phyloP scores from a whole-genome alignment of 2,888 invertebrate genomes.

The Stenurella melanura region DNA sequence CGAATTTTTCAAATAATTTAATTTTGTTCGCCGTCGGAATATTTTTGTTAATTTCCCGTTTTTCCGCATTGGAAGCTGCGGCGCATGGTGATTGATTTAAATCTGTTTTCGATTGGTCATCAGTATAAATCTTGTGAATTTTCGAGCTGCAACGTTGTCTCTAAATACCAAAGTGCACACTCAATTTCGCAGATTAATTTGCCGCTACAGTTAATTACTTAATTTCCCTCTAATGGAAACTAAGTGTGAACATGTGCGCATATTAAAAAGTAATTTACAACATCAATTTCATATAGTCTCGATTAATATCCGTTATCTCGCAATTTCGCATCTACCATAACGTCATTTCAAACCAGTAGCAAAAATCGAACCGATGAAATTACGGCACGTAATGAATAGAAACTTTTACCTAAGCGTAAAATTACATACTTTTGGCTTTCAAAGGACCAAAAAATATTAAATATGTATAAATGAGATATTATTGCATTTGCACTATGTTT shows the following conservation, averaged over 20 bases:
- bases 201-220: slow-evolving; percentile 65
- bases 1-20: slow-evolving; percentile 33
- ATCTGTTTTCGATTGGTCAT: slow-evolving; percentile 48
- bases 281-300: slow-evolving; percentile 67
- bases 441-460: background rate
- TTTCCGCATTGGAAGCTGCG: slow-evolving; percentile 35
- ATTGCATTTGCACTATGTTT: too few relatives aligned
- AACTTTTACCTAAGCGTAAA: background rate
- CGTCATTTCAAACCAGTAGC: slow-evolving; percentile 5
- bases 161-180: slow-evolving; percentile 53
- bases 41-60: slow-evolving; percentile 47
- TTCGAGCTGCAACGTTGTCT: slow-evolving; percentile 33
- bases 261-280: slow-evolving; percentile 70
- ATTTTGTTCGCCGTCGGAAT: slow-evolving; percentile 36
- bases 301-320: slow-evolving; percentile 60
- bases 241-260: slow-evolving; percentile 64
- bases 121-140: slow-evolving; percentile 46
- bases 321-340: slow-evolving; percentile 21
- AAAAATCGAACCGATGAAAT: slow-evolving; percentile 6
- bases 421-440: background rate
- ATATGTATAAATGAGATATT: too few relatives aligned
- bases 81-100: slow-evolving; percentile 43
- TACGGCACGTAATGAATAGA: background rate
- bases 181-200: slow-evolving; percentile 65
- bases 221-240: slow-evolving; percentile 64